Base-by-base conservation (phyloP, 2,888 invertebrate species). In the Leucozona laternaria region DNA sequence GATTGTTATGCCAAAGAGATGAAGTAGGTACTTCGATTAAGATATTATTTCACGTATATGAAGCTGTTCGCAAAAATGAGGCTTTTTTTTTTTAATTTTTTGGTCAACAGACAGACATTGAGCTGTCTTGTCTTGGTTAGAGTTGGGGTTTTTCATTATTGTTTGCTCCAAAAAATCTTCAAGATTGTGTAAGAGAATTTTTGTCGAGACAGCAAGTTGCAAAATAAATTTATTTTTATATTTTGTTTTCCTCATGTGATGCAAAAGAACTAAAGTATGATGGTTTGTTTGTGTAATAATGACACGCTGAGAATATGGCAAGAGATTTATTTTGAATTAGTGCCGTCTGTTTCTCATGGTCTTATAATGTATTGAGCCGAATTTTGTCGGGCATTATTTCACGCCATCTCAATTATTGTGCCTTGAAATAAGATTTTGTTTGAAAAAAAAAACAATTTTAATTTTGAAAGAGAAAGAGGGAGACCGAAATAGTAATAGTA, bases 101-200 rank as follows among this genome's bases (percentile, higher is more conserved):
- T 55, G 53, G 66, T 57, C 72, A 68, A 77, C 60, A 72, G 81
- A 17, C 79, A 68, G 82, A 31, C 80, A 70, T 70, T 81, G 64
- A 77, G 81, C 71, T 81, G 76, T 76, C 77, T 55, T 81, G 76
- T 76, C 77, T 55, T 60, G 58, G 4, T 40, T 60, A 15, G 50
- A 34, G 50, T 68, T 68, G 68, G 25, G 70, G 31, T 58, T 58
- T 73, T 73, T 22, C 48, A 48, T 62, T 40, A 37, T 60, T 64
- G 34, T 79, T 75, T 79, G 43, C 64, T 75, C 75, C 79, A 84
- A 84, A 75, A 75, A 84, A 75, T 79, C 70, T 58, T 84, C n/a
- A 48, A 64, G 57, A 31, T 81, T 81, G 70, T 75, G 82, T 73
- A 78, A 72, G 58, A 66, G 57, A 40, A 40, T 66, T 58, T 57